phyloP scores from a whole-genome alignment of 1,140 invertebrate species.

The Venturia canescens region DNA sequence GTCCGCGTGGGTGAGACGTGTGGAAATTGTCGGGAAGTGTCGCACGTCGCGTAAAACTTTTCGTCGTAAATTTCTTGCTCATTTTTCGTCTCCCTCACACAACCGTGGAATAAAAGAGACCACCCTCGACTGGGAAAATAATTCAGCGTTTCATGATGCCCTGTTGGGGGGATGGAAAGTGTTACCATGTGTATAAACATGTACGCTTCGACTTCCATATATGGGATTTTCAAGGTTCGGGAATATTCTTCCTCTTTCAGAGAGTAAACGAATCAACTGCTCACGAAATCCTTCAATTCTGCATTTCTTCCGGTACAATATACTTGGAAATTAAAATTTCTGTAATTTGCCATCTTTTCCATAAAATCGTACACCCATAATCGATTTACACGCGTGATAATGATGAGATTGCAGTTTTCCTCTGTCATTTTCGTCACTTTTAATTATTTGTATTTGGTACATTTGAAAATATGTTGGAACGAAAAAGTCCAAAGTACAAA shows the following conservation, averaged over 20 bases:
- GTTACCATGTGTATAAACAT: slow-evolving; percentile 19
- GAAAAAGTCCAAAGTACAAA: too few relatives aligned
- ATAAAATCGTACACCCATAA: too few relatives aligned
- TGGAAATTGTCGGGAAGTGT: neutral
- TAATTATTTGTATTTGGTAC: too few relatives aligned
- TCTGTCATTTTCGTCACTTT: too few relatives aligned
- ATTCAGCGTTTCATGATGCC: slow-evolving; percentile 48
- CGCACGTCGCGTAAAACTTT: slow-evolving; percentile 41
- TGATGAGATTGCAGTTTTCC: too few relatives aligned
- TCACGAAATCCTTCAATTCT: too few relatives aligned
- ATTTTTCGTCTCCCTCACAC: neutral
- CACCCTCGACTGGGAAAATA: slow-evolving; percentile 37
- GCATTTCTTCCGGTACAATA: too few relatives aligned
- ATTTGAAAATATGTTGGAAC: too few relatives aligned
- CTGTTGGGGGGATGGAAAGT: slow-evolving; percentile 40
- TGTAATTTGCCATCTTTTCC: too few relatives aligned
- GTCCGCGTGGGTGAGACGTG: neutral
- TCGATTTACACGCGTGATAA: too few relatives aligned
- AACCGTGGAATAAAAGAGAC: neutral
- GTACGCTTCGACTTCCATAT: neutral
- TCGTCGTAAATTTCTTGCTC: slow-evolving; percentile 45
- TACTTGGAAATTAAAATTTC: too few relatives aligned
- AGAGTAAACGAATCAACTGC: neutral
- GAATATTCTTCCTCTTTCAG: neutral
- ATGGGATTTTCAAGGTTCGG: too few relatives aligned